These are phyloP conservation scores for Eilema caniola DNA, from an alignment of 2,888 invertebrate genomes.

Conservation along the genomic window DNA sequence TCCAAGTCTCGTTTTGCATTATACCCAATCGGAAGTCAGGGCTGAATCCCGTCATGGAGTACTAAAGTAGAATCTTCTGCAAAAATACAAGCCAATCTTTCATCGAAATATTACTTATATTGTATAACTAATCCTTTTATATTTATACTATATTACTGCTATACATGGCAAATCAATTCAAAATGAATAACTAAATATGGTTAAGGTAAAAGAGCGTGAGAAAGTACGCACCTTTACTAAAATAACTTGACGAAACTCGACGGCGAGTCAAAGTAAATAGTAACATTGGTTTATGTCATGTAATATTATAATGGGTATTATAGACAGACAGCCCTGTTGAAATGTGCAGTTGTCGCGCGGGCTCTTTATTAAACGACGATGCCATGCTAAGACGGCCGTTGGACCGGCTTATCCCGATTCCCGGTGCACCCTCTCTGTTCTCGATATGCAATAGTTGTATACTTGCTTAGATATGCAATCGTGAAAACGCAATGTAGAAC, in stretches of 20 bases:
- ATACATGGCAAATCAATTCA: too few species aligned
- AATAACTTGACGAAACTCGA: slow-evolving; percentile 23
- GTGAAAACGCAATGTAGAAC: slow-evolving; percentile 31
- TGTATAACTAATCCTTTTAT: too few species aligned
- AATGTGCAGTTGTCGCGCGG: slow-evolving; percentile 80
- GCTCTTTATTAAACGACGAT: slow-evolving; percentile 81
- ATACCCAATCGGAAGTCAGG: slow-evolving; percentile 81
- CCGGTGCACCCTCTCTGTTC: slow-evolving; percentile 73
- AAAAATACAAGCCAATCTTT: slow-evolving; percentile 30
- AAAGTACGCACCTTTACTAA: slow-evolving; percentile 31
- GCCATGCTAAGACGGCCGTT: slow-evolving; percentile 80
- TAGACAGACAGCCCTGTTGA: slow-evolving; percentile 69
- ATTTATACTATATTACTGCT: too few species aligned
- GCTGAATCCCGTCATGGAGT: slow-evolving; percentile 63
- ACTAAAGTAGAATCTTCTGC: slow-evolving; percentile 20
- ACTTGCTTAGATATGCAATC: slow-evolving; percentile 55
- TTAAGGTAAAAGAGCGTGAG: slow-evolving; percentile 33
- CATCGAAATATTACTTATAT: too few species aligned
- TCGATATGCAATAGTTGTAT: slow-evolving; percentile 74
- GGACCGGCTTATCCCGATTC: slow-evolving; percentile 84
- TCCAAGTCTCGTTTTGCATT: slow-evolving; percentile 85
- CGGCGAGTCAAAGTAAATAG: slow-evolving; percentile 16
- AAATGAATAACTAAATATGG: neutral
- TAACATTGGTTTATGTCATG: neutral
- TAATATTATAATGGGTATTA: slow-evolving; percentile 20